Conservation (phyloP, 2,888 invertebrate genomes). For the Gandaritis pyraliata region DNA sequence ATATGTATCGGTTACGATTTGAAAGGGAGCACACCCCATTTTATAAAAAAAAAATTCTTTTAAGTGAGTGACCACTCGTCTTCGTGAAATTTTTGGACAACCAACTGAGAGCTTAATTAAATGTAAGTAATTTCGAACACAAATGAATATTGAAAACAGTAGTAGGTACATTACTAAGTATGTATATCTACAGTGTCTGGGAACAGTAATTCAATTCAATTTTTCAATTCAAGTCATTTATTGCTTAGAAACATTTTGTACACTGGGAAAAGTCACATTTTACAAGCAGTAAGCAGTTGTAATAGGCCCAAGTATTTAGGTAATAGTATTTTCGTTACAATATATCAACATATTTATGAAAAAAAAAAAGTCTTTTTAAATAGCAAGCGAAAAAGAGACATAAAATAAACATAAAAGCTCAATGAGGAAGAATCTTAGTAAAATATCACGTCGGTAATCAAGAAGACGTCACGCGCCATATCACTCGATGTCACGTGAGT, state of each 20-base stretch:
- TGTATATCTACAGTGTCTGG: too few species aligned
- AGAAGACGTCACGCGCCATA: slow-evolving; percentile 3
- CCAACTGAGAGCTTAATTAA: background rate
- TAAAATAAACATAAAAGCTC: slow-evolving; percentile 1
- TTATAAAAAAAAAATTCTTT: background rate
- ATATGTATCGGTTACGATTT: slow-evolving; percentile 18
- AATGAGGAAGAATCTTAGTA: background rate
- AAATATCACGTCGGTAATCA: slow-evolving; percentile 2
- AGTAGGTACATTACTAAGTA: too few species aligned
- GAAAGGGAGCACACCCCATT: slow-evolving; percentile 17
- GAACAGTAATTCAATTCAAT: too few species aligned
- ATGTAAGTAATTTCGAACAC: background rate
- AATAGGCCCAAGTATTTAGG: too few species aligned
- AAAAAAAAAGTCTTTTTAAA: too few species aligned
- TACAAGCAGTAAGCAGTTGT: too few species aligned
- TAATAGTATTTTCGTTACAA: too few species aligned
- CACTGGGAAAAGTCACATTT: too few species aligned
- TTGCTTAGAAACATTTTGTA: too few species aligned
- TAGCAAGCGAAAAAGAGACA: background rate
- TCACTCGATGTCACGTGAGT: slow-evolving; percentile 1
- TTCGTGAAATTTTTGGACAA: background rate
- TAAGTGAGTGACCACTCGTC: slow-evolving; percentile 4
- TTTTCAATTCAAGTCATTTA: too few species aligned
- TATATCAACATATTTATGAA: too few species aligned
- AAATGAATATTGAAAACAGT: too few species aligned